These are phyloP conservation scores for Noturus placidus DNA, from an alignment of 2,113 vertebrate species.

Conservation along the genomic window DNA sequence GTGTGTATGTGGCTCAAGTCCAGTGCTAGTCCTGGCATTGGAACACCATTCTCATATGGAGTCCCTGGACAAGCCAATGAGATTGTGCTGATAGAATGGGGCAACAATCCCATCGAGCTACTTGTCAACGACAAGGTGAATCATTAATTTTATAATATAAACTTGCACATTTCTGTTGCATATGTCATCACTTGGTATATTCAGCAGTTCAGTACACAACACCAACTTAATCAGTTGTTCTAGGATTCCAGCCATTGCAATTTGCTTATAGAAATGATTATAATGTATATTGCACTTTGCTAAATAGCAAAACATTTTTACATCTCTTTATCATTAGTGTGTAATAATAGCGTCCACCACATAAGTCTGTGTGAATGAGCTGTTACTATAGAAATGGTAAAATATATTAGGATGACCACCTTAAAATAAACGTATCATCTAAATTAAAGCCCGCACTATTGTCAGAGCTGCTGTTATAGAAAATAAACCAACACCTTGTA, in stretches of 20 bases:
- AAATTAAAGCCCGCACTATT: not conserved
- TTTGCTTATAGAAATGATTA: not conserved
- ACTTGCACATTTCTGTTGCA: not conserved
- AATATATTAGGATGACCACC: not conserved
- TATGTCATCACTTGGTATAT: not conserved
- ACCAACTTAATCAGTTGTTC: not conserved
- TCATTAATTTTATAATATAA: not conserved
- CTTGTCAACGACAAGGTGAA: constrained; percentile 95
- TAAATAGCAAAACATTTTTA: not conserved
- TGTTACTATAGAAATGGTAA: not conserved
- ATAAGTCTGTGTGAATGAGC: not conserved
- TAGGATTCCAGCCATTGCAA: not conserved
- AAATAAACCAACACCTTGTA: not conserved
- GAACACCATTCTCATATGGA: constrained; percentile 94
- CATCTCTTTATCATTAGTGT: not conserved
- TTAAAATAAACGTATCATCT: not conserved
- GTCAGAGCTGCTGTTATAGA: not conserved
- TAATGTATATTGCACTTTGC: not conserved
- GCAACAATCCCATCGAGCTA: constrained; percentile 94
- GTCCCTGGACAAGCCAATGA: constrained; percentile 96
- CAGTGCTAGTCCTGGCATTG: constrained; percentile 88
- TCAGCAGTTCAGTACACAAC: not conserved
- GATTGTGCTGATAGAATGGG: constrained; percentile 98
- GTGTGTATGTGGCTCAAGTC: constrained; percentile 97
- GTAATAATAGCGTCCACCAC: not conserved